Conservation (phyloP, 2,113 vertebrate genomes). For the Terrapene triunguis region DNA sequence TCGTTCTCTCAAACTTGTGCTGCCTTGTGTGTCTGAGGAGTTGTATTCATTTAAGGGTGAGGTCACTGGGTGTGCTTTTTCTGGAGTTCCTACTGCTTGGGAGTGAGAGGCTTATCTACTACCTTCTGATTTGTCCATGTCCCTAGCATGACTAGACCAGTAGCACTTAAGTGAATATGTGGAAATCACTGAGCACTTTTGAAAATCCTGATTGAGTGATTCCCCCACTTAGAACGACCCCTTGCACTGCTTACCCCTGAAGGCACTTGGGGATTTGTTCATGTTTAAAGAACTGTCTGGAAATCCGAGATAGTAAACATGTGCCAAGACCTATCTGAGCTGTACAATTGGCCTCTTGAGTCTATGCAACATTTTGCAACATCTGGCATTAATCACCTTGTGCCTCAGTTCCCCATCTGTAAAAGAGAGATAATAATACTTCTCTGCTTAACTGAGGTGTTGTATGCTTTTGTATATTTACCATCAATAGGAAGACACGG, state of each 20-base stretch:
- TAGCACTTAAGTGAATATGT: not conserved
- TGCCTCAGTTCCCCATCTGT: not conserved
- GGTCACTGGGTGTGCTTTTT: not conserved
- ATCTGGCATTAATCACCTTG: not conserved
- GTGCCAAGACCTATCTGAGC: not conserved
- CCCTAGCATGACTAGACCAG: not conserved
- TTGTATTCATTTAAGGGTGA: not conserved
- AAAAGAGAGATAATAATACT: constrained; percentile 1
- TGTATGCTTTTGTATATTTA: not conserved
- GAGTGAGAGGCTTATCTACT: not conserved
- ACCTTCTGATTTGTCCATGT: not conserved
- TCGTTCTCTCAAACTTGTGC: not conserved
- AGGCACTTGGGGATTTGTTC: not conserved
- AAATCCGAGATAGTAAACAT: not conserved
- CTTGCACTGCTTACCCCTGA: not conserved
- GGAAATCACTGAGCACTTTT: not conserved
- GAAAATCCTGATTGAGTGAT: not conserved
- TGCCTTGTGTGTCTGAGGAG: not conserved
- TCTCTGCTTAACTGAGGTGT: not conserved
- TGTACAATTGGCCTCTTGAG: not conserved
- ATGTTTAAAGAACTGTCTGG: not conserved
- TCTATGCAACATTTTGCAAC: not conserved
- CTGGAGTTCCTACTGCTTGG: not conserved
- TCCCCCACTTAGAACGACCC: not conserved
- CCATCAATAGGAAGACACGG: not conserved